These are phyloP conservation scores for Epistrophella euchroma DNA, from an alignment of 2,888 invertebrate genomes.

Conservation along the genomic window DNA sequence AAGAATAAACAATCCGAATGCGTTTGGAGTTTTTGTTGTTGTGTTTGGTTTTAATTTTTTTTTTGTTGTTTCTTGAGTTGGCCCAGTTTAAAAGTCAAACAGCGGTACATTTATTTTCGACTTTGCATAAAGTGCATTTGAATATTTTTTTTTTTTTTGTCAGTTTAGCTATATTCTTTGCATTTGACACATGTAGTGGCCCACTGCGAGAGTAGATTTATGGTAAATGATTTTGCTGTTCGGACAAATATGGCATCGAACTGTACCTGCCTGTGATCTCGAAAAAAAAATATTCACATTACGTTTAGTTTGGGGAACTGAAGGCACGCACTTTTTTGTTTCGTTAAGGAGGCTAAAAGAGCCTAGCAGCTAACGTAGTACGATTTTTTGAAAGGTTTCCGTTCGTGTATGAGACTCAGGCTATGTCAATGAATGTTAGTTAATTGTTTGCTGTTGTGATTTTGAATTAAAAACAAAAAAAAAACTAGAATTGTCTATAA, in stretches of 20 bases:
- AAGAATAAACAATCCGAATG: constrained; percentile 51
- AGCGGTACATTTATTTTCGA: constrained; percentile 46
- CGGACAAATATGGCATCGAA: constrained; percentile 56
- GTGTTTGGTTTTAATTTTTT: background rate
- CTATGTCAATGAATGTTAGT: constrained; percentile 2
- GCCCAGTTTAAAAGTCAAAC: constrained; percentile 54
- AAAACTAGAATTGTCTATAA: too few relatives aligned
- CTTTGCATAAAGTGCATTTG: constrained; percentile 66
- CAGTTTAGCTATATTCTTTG: background rate
- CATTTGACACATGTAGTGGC: constrained; percentile 62
- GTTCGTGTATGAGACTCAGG: constrained; percentile 6
- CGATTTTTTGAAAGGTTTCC: constrained; percentile 43
- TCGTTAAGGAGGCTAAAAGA: background rate
- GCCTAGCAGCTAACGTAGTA: too few relatives aligned
- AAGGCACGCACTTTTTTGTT: constrained; percentile 60
- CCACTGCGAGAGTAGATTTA: constrained; percentile 62
- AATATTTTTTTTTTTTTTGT: constrained; percentile 28
- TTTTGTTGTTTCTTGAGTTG: constrained; percentile 40
- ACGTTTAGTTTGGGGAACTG: constrained; percentile 48
- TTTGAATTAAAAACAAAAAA: background rate
- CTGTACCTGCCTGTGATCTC: constrained; percentile 48
- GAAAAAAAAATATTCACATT: constrained; percentile 28
- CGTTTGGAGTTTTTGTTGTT: constrained; percentile 42
- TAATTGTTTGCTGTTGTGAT: background rate
- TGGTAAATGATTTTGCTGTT: constrained; percentile 65